Base-by-base conservation (phyloP, 2,888 invertebrate genomes). In the Atherix ibis region DNA sequence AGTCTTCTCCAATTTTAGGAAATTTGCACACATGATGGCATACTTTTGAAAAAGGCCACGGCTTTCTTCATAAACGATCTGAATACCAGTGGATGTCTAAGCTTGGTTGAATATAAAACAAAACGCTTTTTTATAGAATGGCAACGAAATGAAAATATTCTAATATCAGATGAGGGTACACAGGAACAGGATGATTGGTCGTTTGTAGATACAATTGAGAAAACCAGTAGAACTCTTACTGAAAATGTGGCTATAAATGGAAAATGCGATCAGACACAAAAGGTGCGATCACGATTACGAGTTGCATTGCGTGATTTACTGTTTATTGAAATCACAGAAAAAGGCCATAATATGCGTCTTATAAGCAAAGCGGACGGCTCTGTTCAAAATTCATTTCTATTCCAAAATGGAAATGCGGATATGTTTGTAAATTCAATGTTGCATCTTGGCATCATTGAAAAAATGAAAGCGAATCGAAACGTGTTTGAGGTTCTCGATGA, bases 371-470 rank as follows among this genome's bases (percentile, higher is more conserved):
- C 39, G 2, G 57, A 52, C 28, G 73, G 76, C 70, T 76, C 31
- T 2, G 31, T 53, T 4, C 56, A 61, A 38, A 53, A 79, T 41
- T 77, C 81, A 4, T 83, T 92, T 52, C 79, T 83, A 52, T 91
- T 92, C 61, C 85, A 85, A 54, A 75, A 81, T 45, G 85, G 83
- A 0, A 87, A 88, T 46, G 84, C 85, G 1, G 81, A 83, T 47
- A 71, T 74, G 35, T 61, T 62, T 39, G 48, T 62, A 12, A 46
- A 50, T 4, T 52, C 52, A 9, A 51, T 62, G 48, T 50, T 51
- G 2, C 52, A 53, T 24, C 40, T 50, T 15, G 53, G 56, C 43
- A 46, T 58, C 12, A 48, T 60, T 15, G 54, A 54, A 29, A 45
- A 42, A 26, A 43, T 47, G 3, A 70, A 74, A 38, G 69, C 76